These are phyloP conservation scores for Nymphalis urticae DNA, from an alignment of 2,888 invertebrate species.

Conservation along the genomic window DNA sequence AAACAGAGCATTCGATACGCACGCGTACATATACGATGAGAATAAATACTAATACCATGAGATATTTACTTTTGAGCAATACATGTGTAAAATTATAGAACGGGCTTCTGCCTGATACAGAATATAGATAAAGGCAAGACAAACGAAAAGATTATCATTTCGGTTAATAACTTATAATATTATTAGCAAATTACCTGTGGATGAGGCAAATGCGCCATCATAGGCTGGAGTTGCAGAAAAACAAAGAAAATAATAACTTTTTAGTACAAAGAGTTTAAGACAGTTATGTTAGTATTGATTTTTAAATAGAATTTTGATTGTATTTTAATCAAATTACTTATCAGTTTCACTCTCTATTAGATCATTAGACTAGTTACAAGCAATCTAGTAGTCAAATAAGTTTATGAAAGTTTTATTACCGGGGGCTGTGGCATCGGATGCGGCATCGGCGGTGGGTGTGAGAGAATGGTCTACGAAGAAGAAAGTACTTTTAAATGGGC, in stretches of 20 bases:
- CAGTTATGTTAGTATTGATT: too few relatives aligned
- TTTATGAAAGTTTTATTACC: constrained; percentile 11
- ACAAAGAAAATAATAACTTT: neutral
- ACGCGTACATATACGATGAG: too few relatives aligned
- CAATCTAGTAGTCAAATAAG: neutral
- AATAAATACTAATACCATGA: neutral
- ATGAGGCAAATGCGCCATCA: constrained; percentile 10
- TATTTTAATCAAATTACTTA: too few relatives aligned
- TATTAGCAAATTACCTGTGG: constrained; percentile 9
- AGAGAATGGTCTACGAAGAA: constrained; percentile 19
- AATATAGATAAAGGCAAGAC: too few relatives aligned
- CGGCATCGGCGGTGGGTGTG: constrained; percentile 9
- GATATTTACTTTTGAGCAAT: neutral
- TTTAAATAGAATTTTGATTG: too few relatives aligned
- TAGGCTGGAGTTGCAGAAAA: constrained; percentile 18
- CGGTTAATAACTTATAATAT: neutral
- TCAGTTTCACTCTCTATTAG: too few relatives aligned
- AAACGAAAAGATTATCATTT: too few relatives aligned
- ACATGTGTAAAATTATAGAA: too few relatives aligned
- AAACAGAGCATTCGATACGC: neutral
- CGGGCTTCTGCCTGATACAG: too few relatives aligned
- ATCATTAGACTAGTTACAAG: too few relatives aligned
- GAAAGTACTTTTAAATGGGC: neutral
- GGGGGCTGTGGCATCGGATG: constrained; percentile 14
- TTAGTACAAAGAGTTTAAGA: neutral